Evolutionary conservation across 1,140 invertebrate genomes (phyloP).

Genomic region (Calephelis nemesis): DNA sequence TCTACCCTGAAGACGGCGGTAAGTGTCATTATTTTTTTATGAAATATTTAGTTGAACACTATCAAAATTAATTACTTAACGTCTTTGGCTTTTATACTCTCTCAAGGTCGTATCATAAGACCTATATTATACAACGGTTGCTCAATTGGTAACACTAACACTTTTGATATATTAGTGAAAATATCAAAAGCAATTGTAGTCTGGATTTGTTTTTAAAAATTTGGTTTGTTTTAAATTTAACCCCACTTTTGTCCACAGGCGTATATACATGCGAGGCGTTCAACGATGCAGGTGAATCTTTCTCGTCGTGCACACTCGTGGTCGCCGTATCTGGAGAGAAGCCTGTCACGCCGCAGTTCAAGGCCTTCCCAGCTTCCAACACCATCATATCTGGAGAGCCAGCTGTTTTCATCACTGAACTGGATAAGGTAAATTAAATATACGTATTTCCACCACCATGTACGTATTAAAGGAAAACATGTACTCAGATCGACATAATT

Average conservation of each 20-base stretch:
- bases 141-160: too few relatives aligned
- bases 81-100: too few relatives aligned
- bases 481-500: too few relatives aligned
- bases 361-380: slow-evolving; percentile 92
- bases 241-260: slow-evolving; percentile 78
- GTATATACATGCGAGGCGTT: slow-evolving; percentile 98
- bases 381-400: slow-evolving; percentile 91
- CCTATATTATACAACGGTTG: too few relatives aligned
- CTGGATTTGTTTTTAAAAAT: too few relatives aligned
- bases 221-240: not conserved
- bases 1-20: slow-evolving; percentile 93
- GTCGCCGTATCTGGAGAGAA: slow-evolving; percentile 93
- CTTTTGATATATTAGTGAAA: too few relatives aligned
- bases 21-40: slow-evolving; percentile 22
- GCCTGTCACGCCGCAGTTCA: slow-evolving; percentile 89
- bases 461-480: too few relatives aligned
- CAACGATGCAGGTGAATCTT: slow-evolving; percentile 95
- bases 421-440: slow-evolving; percentile 80
- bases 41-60: not conserved
- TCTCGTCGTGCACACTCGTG: slow-evolving; percentile 92
- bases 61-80: too few relatives aligned
- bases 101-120: too few relatives aligned
- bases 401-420: slow-evolving; percentile 89
- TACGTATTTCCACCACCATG: too few relatives aligned
- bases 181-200: too few relatives aligned